phyloP scores from a whole-genome alignment of 2,888 invertebrate species.

The Cataglyphis cursor region DNA sequence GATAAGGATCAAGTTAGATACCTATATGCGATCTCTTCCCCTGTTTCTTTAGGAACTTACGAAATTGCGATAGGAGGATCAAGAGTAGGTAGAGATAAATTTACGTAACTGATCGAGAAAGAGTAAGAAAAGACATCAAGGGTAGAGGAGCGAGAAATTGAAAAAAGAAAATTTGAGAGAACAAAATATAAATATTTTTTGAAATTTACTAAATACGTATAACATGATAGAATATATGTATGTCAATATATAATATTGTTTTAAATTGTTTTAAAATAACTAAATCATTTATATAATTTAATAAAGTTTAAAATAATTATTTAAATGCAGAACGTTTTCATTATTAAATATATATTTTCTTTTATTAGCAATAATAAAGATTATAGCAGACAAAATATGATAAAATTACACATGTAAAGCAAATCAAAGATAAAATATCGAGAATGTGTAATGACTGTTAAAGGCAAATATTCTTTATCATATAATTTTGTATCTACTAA shows the following conservation, averaged over 20 bases:
- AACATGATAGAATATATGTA: background rate
- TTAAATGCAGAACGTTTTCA: background rate
- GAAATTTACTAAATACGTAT: background rate
- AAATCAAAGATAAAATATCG: background rate
- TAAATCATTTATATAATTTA: background rate
- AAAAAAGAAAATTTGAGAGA: conserved; percentile 15
- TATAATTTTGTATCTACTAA: background rate
- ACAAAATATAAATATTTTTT: background rate
- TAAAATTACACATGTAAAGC: background rate
- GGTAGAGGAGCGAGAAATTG: conserved; percentile 26
- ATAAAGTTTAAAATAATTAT: background rate
- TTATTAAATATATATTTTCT: background rate
- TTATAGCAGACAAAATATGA: background rate
- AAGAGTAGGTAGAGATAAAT: conserved; percentile 35
- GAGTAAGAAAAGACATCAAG: conserved; percentile 24
- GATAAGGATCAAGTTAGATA: conserved; percentile 19
- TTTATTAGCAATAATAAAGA: background rate
- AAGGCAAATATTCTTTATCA: background rate
- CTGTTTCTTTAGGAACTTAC: conserved; percentile 31
- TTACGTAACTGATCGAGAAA: conserved; percentile 32
- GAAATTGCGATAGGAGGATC: conserved; percentile 37
- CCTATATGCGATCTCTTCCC: conserved; percentile 19
- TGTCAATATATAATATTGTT: background rate
- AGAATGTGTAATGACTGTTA: background rate
- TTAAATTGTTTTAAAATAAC: conserved; percentile 16